These are phyloP conservation scores for Corythaeola cristata DNA, from an alignment of 2,113 vertebrate species.

Conservation along the genomic window DNA sequence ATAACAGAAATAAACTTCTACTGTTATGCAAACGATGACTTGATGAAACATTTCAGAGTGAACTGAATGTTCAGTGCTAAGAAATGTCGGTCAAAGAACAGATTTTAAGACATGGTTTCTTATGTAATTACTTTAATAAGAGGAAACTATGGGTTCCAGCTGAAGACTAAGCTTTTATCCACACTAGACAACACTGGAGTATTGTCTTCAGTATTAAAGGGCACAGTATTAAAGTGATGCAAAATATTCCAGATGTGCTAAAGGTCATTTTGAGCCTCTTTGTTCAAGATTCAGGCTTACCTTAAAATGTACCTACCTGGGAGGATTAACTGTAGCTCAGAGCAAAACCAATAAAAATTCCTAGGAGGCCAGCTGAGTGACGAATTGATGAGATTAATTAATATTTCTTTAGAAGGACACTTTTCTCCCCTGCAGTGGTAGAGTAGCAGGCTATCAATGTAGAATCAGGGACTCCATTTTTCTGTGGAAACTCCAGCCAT, in stretches of 20 bases:
- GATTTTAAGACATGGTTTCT: slow-evolving; percentile 16
- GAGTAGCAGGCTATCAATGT: neutral
- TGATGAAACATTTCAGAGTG: neutral
- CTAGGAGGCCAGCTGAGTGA: neutral
- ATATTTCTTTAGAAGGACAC: neutral
- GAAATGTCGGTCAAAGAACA: neutral
- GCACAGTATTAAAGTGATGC: neutral
- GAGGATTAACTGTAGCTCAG: neutral
- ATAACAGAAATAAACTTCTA: neutral
- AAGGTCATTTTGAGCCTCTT: neutral
- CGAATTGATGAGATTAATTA: neutral
- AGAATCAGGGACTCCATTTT: neutral
- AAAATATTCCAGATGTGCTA: slow-evolving; percentile 20
- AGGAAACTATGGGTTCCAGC: neutral
- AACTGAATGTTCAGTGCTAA: neutral
- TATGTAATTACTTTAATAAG: slow-evolving; percentile 43
- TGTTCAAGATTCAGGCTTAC: slow-evolving; percentile 6
- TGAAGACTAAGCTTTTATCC: neutral
- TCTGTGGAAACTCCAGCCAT: neutral
- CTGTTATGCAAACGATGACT: neutral
- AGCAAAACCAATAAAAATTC: slow-evolving; percentile 40
- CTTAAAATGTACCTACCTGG: neutral
- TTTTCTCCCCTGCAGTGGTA: neutral
- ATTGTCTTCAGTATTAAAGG: slow-evolving; percentile 42
- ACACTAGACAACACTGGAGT: neutral